Evolutionary conservation across 2,888 invertebrate species (phyloP), one percentile per base, ranked within the genome.

Genomic region (Cheilosia vulpina): DNA sequence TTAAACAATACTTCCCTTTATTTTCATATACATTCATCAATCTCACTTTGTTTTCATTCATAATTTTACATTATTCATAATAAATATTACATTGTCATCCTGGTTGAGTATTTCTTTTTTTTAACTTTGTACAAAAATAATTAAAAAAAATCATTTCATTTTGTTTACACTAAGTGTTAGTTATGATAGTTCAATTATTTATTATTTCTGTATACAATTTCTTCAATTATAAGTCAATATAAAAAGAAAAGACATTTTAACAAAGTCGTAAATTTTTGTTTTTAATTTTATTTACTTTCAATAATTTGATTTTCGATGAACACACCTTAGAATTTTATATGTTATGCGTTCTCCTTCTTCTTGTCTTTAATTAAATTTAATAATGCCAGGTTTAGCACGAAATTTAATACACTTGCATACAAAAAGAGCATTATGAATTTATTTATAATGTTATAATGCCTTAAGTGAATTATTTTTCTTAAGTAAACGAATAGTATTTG

Each of bases 101-200:
- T 38, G 9, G 34, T 50, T 63, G 9, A n/a, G n/a, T 27, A 31
- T 62, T 27, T 50, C 13, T 24, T 38, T 65, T 58, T 77, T 62
- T 63, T 27, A 78, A 79, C 63, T 79, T 79, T 72, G 72, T 79
- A 79, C 78, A 79, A 79, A 79, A 79, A 79, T 79, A 72, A 71
- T 72, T 57, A 38, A 78, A 58, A 76, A 77, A 77, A 68, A 68
- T 34, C 24, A 53, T 68, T 76, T 50, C 11, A 17, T 45, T 63
- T 50, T 71, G 15, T 34, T 60, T 24, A 34, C 52, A 52, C 21
- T 66, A 9, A 31, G 11, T 27, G 17, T 24, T 77, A 63, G 19
- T 73, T 45, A 41, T 38, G 1, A 63, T 63, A 63, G 63, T 53
- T 73, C 0, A 57, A 34, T 55, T 50, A 38, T 1, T 27, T 58